Evolutionary conservation across 2,888 invertebrate genomes (phyloP), one percentile per base, ranked within the genome.

Genomic region (Leptinotarsa haldemani): DNA sequence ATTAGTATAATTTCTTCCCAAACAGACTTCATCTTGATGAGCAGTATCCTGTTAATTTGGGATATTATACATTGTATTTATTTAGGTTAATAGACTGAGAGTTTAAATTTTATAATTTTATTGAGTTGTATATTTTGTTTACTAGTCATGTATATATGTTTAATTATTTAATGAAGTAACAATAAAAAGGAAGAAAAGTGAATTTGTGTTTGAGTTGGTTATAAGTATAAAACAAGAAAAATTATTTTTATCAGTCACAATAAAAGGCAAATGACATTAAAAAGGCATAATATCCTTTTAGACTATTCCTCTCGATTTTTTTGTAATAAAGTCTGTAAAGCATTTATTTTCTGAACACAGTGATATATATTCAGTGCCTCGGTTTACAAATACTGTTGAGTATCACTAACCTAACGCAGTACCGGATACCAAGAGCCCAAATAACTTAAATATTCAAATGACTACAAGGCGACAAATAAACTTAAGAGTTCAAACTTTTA

Each of bases 71-170:
- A 40, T 61, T 30, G n/a, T 40, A 61, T 61, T 30, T 30, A 16
- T 15, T 22, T 61, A 40, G 61, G 16, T 30, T 61, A 16, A 61
- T 61, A 30, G 61, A 61, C 61, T 61, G 61, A 61, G 61, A 30
- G 61, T 75, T 71, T 73, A 73, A 76, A 77, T 74, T 75, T 74
- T 76, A 71, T 76, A 70, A 58, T 61, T 71, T 61, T 65, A 40
- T 74, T 64, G 50, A 69, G 79, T 77, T 81, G 78, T 80, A 79
- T 79, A 79, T 81, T 80, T 79, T 79, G 75, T 71, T 77, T 50
- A 78, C 81, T 81, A 81, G 81, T 81, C 81, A 81, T 80, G 81
- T 81, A 80, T 63, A 81, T 81, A 81, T 74, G 67, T 70, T n/a
- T 61, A 40, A 56, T 50, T 50, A 50, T 69, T 9, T 61, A 61